Base-by-base conservation (phyloP, 1,140 invertebrate genomes). In the Micrasema longulum region DNA sequence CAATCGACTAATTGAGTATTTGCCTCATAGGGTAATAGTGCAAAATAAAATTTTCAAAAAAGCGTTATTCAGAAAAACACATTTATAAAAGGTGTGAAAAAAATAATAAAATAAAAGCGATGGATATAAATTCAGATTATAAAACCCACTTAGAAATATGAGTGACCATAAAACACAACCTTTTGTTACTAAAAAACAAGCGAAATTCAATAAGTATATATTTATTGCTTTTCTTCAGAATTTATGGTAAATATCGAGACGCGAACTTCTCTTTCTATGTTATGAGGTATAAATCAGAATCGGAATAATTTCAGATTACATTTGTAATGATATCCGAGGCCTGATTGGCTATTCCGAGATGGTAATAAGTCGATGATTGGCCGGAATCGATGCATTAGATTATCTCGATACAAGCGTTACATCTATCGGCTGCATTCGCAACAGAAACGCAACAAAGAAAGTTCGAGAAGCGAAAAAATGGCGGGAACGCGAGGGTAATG, bases 351-450 rank as follows among this genome's bases (percentile, higher is more conserved):
- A 57, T 38, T 60, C 55, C 41, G 62, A 18, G 50, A 31, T 20
- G 62, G 62, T 68, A 53, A 68, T 68, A 57, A 53, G 47, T 50
- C 65, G 65, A 68, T 68, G 65, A 68, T 68, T 68, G 65, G 50
- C 50, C 38, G 36, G 57, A 20, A 64, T 47, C 62, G 62, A 64
- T 64, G 41, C 45, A 36, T 64, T 48, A 64, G 62, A 64, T 62
- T 62, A 45, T 23, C 41, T 48, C 41, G 62, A n/a, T n/a, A 43
- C 62, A 64, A 64, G 62, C 62, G 62, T 64, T 64, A 64, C 62
- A 47, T 64, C 62, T 64, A 48, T 48, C 62, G 62, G 62, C 55
- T 60, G 55, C 55, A 38, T 60, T 60, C 35, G 36, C 55, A 60
- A 60, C 20, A 26, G 12, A 66, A 66, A 45, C 3, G 63, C 63